Evolutionary conservation across 2,888 invertebrate genomes (phyloP), one percentile per base, ranked within the genome.

Genomic region (Timandra comae): DNA sequence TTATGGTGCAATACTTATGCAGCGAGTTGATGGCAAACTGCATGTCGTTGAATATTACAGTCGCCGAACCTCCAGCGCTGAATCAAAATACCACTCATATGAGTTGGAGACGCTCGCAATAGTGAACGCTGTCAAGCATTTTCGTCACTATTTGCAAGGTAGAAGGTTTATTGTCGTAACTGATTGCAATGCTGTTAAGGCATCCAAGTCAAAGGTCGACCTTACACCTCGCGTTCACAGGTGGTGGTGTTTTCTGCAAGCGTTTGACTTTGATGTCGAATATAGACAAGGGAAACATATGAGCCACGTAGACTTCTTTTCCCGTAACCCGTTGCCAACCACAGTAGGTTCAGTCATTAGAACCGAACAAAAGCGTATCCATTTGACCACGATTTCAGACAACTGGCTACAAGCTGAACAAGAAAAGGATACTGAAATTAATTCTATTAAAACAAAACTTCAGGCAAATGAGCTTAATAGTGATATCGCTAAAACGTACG

Each of bases 321-420:
- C 29, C 2, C 31, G 2, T 3, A 23, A 9, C 9, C 23, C 23
- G 8, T 9, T 9, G 4, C 23, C 9, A 2, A 2, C 3, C 5
- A 4, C 9, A 8, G 9, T 5, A 8, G n/a, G n/a, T 9, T 9
- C 9, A 2, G 2, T 11, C 16, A 3, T 5, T 4, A 7, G 4
- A 12, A 3, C 11, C 28, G 2, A 27, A 10, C 7, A 9, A 1
- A 38, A 33, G 20, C 8, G 5, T 8, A 46, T 52, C 1, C 1
- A 55, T 1, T 41, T 46, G n/a, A 29, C 43, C 2, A 49, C 51
- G 6, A 8, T 55, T 0, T 41, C 53, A 7, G 3, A 34, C 0
- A 41, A 36, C 0, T 60, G 59, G 60, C 24, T 63, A 0, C 7
- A 29, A 0, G 57, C 51, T 0, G 61, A 62, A 19, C 62, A 63